phyloP scores from a whole-genome alignment of 2,888 invertebrate genomes.

The Patella pellucida region DNA sequence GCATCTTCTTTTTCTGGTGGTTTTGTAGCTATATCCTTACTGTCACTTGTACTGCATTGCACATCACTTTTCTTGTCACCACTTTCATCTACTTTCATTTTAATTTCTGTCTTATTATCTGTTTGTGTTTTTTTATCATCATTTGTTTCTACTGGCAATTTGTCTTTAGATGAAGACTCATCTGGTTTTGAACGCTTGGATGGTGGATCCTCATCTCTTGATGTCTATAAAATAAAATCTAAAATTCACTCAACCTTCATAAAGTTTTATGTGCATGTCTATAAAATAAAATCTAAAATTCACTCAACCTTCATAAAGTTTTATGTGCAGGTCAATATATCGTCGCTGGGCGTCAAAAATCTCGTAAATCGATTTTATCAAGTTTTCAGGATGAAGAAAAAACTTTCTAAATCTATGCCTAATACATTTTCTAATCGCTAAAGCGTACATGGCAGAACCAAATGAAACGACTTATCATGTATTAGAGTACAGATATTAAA shows the following conservation, averaged over 20 bases:
- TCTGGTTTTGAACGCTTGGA: neutral
- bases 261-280: conserved; percentile 8
- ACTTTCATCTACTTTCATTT: conserved; percentile 8
- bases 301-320: neutral
- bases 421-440: no score
- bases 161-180: neutral
- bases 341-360: no score
- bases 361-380: no score
- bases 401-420: no score
- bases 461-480: no score
- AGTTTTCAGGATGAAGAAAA: no score
- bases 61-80: conserved; percentile 13
- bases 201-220: neutral
- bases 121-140: neutral
- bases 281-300: neutral
- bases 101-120: neutral
- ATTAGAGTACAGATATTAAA: no score
- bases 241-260: neutral
- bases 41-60: conserved; percentile 13
- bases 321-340: neutral
- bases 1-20: conserved; percentile 46
- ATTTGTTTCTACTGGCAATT: neutral
- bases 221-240: neutral
- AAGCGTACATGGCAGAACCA: no score
- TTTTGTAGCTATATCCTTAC: conserved; percentile 6